Evolutionary conservation across 2,113 vertebrate genomes (phyloP).

Genomic region (Uria lomvia): DNA sequence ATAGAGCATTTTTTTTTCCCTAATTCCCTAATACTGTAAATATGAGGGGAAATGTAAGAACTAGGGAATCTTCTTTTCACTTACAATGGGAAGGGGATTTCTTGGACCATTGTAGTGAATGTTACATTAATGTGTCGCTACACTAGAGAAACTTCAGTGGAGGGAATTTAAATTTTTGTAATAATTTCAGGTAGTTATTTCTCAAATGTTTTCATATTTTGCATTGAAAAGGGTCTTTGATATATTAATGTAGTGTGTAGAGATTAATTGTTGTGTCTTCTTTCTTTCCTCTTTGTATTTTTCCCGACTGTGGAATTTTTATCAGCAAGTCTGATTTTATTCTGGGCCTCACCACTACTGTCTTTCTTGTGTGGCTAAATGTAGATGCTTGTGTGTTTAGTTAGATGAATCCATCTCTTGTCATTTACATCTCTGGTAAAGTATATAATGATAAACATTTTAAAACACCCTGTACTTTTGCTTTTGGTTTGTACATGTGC

Average conservation of each 20-base stretch:
- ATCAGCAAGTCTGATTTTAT: background rate
- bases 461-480: background rate
- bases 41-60: background rate
- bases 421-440: background rate
- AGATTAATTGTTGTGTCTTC: background rate
- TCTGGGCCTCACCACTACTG: background rate
- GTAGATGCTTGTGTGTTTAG: background rate
- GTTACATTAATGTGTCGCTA: background rate
- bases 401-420: background rate
- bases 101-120: background rate
- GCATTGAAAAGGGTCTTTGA: background rate
- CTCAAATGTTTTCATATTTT: background rate
- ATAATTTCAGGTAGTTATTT: background rate
- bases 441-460: background rate
- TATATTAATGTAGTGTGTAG: background rate
- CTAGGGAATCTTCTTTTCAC: background rate
- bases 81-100: background rate
- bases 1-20: background rate
- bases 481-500: background rate
- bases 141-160: background rate
- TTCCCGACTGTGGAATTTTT: background rate
- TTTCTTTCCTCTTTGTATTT: background rate
- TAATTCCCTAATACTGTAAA: background rate
- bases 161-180: background rate
- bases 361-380: background rate